These are phyloP conservation scores for Pelagia noctiluca DNA, from an alignment of 30 jellyfish, hydroid and myxozoan genomes.

Conservation along the genomic window DNA sequence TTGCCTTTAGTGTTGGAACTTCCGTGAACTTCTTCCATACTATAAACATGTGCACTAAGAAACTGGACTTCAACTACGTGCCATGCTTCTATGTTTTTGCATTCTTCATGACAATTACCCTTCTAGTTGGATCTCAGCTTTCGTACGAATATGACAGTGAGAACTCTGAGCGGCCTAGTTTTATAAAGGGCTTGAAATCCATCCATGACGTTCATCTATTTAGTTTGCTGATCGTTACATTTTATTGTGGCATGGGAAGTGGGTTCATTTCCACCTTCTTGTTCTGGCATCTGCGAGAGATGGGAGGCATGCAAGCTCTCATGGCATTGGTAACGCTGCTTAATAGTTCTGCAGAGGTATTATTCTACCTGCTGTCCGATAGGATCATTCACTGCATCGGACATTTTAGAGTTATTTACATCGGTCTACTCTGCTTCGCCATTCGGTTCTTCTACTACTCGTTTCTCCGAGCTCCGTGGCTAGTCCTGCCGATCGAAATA, in stretches of 20 bases:
- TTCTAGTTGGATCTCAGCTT: slow-evolving; percentile 79
- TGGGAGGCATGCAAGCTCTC: slow-evolving; percentile 91
- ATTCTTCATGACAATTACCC: slow-evolving; percentile 72
- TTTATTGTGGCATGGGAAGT: slow-evolving; percentile 94
- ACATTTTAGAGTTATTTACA: slow-evolving; percentile 83
- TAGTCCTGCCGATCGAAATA: slow-evolving; percentile 92
- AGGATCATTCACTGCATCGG: slow-evolving; percentile 82
- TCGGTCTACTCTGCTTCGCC: slow-evolving; percentile 91
- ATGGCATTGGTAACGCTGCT: slow-evolving; percentile 87
- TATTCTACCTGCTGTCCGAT: slow-evolving; percentile 80
- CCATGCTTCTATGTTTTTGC: slow-evolving; percentile 88
- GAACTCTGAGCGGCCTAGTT: slow-evolving; percentile 61
- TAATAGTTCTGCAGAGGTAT: slow-evolving; percentile 87
- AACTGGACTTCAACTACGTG: slow-evolving; percentile 70
- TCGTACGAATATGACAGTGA: slow-evolving; percentile 47
- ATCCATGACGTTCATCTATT: slow-evolving; percentile 83
- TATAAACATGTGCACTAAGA: slow-evolving; percentile 76
- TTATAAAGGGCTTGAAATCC: slow-evolving; percentile 76
- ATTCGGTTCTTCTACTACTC: slow-evolving; percentile 86
- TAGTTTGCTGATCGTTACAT: slow-evolving; percentile 80
- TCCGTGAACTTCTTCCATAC: slow-evolving; percentile 71
- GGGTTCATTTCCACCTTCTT: slow-evolving; percentile 93
- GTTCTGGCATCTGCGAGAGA: slow-evolving; percentile 95
- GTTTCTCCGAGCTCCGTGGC: slow-evolving; percentile 89
- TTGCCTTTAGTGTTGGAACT: slow-evolving; percentile 79